Conservation (phyloP, 2,797 vertebrate genomes). For the Falco berigora region DNA sequence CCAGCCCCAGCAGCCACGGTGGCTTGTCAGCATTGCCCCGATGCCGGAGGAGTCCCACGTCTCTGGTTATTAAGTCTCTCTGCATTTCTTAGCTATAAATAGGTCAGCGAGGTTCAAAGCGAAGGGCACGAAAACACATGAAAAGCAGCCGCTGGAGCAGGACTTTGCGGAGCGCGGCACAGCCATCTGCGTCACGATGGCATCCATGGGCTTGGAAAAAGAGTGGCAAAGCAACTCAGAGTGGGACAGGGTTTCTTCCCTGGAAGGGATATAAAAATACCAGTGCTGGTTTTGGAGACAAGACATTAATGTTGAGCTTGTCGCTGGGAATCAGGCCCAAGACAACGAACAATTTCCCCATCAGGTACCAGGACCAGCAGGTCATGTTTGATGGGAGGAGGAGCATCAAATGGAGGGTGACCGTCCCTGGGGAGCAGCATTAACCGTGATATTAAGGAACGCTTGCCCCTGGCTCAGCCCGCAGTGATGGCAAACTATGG, state of each 20-base stretch:
- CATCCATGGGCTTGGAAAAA: background rate
- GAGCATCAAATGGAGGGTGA: background rate
- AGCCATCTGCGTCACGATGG: background rate
- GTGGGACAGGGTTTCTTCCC: no score
- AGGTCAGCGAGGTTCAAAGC: background rate
- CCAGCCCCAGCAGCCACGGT: background rate
- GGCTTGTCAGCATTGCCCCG: background rate
- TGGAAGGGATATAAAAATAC: background rate
- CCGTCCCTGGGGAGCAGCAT: background rate
- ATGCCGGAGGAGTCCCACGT: background rate
- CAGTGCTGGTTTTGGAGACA: background rate
- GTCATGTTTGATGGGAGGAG: background rate
- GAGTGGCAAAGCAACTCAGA: background rate
- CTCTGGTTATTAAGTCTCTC: background rate
- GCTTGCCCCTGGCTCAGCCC: background rate
- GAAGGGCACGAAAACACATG: background rate
- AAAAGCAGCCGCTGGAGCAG: background rate
- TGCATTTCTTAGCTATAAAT: background rate
- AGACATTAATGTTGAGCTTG: background rate
- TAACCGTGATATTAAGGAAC: background rate
- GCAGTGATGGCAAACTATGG: accelerated
- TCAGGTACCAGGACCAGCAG: background rate
- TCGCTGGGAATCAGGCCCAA: background rate
- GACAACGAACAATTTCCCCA: background rate
- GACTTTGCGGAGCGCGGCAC: background rate